These are phyloP conservation scores for Cactoblastis cactorum DNA, from an alignment of 2,888 invertebrate species.

Conservation along the genomic window DNA sequence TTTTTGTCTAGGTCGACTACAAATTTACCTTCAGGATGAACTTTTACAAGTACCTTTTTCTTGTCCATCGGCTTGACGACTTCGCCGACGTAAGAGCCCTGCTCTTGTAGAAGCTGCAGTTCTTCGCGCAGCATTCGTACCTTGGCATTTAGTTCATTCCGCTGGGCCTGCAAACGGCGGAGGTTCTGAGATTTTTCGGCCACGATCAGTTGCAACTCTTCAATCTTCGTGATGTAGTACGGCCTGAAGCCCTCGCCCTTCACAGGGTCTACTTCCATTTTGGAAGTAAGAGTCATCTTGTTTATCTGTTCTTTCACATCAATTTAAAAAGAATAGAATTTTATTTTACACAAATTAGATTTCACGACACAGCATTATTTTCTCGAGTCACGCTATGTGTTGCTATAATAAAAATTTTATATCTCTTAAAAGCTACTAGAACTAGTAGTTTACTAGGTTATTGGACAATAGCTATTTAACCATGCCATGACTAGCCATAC, in stretches of 20 bases:
- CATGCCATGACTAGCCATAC: too few relatives aligned
- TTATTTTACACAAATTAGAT: constrained; percentile 19
- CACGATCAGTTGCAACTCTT: constrained; percentile 96
- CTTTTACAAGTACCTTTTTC: constrained; percentile 99
- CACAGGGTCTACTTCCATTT: constrained; percentile 86
- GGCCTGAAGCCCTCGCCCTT: constrained; percentile 95
- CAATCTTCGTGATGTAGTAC: constrained; percentile 98
- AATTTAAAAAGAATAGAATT: constrained; percentile 24
- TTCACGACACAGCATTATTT: constrained; percentile 36
- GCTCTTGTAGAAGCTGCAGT: constrained; percentile 96
- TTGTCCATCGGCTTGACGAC: constrained; percentile 99
- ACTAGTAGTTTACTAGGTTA: not conserved
- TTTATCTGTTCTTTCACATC: constrained; percentile 29
- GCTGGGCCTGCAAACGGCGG: constrained; percentile 96
- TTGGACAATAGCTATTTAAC: not conserved
- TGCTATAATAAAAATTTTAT: constrained; percentile 18
- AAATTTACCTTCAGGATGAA: constrained; percentile 99
- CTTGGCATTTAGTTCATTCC: constrained; percentile 99
- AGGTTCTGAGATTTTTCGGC: constrained; percentile 99
- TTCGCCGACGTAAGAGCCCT: constrained; percentile 99
- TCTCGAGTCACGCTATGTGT: constrained; percentile 49
- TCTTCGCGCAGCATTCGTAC: constrained; percentile 99
- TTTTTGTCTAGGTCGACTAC: constrained; percentile 99
- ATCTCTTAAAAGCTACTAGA: not conserved
- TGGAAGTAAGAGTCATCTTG: constrained; percentile 62